These are phyloP conservation scores for Vespertilio murinus DNA, from an alignment of 2,797 vertebrate species.

Conservation along the genomic window DNA sequence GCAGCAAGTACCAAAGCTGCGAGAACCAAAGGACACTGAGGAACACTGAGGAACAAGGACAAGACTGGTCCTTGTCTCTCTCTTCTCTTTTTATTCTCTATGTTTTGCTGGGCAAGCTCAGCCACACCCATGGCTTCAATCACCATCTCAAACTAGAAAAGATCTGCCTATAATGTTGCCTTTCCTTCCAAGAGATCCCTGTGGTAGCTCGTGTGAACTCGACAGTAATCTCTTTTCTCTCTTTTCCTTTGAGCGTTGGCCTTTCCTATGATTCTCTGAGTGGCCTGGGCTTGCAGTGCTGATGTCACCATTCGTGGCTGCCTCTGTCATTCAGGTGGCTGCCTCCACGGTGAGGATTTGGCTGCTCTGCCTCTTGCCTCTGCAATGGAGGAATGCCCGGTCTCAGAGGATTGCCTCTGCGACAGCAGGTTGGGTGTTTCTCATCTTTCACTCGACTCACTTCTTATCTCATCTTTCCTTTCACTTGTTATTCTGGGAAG, in stretches of 20 bases:
- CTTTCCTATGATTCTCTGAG: neutral
- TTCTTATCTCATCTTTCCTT: neutral
- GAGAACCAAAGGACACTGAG: no score
- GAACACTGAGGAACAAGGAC: no score
- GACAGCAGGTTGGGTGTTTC: neutral
- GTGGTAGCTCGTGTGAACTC: neutral
- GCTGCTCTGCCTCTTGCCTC: neutral
- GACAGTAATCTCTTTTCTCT: neutral
- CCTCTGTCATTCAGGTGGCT: neutral
- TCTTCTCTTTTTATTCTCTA: no score
- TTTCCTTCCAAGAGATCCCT: neutral
- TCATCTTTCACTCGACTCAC: neutral
- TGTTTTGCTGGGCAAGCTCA: no score
- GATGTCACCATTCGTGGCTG: no score
- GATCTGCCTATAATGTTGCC: neutral
- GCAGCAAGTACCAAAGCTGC: no score
- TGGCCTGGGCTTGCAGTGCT: neutral
- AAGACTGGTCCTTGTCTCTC: no score
- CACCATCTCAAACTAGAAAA: no score
- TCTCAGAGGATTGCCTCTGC: neutral
- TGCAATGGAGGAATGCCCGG: fast-evolving
- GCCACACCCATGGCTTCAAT: no score
- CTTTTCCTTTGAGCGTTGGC: neutral
- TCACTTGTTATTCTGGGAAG: neutral
- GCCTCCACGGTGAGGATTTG: neutral